Evolutionary conservation across 2,113 vertebrate species (phyloP).

Genomic region (Ibidorhyncha struthersii): DNA sequence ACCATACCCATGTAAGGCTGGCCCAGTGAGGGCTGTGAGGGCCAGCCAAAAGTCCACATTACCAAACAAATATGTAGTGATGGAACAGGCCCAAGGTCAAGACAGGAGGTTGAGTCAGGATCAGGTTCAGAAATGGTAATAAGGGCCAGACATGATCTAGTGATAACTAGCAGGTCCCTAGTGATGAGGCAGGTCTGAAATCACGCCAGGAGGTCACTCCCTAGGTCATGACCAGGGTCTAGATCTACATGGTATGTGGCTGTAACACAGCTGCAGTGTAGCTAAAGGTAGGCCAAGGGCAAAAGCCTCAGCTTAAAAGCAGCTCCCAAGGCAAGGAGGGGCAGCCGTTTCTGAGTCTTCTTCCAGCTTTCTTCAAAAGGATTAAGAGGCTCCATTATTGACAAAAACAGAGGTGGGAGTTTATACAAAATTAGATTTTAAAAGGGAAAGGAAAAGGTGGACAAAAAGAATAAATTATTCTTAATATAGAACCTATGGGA

Average conservation of each 20-base stretch:
- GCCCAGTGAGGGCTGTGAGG: accelerated
- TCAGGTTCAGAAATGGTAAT: background rate
- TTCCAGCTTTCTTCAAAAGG: background rate
- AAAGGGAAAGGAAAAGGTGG: background rate
- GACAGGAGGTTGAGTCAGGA: background rate
- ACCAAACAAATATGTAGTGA: background rate
- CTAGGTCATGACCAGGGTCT: background rate
- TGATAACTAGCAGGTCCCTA: background rate
- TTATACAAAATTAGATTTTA: background rate
- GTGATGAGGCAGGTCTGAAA: background rate
- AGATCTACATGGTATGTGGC: background rate
- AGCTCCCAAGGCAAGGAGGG: background rate
- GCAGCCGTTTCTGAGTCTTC: background rate
- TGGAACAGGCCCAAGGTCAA: background rate
- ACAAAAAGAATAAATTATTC: background rate
- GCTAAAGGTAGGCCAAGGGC: background rate
- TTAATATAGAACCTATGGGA: background rate
- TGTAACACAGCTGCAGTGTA: background rate
- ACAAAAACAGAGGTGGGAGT: background rate
- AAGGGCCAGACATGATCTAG: background rate
- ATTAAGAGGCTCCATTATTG: background rate
- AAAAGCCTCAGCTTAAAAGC: background rate
- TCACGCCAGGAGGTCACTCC: background rate
- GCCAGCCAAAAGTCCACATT: background rate
- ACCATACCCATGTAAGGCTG: background rate